Base-by-base conservation (phyloP, 2,888 invertebrate genomes). In the Cataglyphis albicans region DNA sequence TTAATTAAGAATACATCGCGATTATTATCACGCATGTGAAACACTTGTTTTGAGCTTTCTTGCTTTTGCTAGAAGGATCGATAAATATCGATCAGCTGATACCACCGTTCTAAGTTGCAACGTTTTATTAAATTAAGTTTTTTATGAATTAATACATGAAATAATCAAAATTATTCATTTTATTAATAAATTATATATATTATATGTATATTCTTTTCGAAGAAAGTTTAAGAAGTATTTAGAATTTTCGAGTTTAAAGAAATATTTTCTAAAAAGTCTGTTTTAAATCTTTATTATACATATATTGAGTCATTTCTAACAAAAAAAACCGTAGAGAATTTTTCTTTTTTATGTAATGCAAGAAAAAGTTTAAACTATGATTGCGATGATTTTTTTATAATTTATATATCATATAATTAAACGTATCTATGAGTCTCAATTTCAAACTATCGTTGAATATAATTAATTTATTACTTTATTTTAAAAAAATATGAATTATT, bases 1-100 rank as follows among this genome's bases (percentile, higher is more conserved):
- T 82, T 78, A 68, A 82, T 82, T 78, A 61, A 82, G 78, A 67
- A 64, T 73, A 61, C 59, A 59, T 6, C 61, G 52, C 52, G 75
- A 63, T 7, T 52, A 48, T 18, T 48, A 35, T 80, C 44, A 59
- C 68, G 57, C 44, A 78, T 21, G 41, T 76, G 21, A 10, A 59
- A 59, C 41, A 78, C 59, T 67, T 70, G 32, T 70, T 70, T 41
- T 59, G 21, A 57, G 25, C 29, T 48, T 55, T 59, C 57, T 68
- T 57, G 25, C 21, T 78, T 57, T 78, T 21, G 18, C 32, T 32
- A 18, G 67, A 67, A 55, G 29, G 41, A 59, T 59, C 25, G 70
- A 78, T 78, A 70, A 70, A 59, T 32, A 70, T 70, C 44, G 70
- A 70, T 59, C 35, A 15, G 32, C 21, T 57, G 76, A 68, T 57